Evolutionary conservation across 2,888 invertebrate species (phyloP), one percentile per base, ranked within the genome.

Genomic region (Beris chalybata): DNA sequence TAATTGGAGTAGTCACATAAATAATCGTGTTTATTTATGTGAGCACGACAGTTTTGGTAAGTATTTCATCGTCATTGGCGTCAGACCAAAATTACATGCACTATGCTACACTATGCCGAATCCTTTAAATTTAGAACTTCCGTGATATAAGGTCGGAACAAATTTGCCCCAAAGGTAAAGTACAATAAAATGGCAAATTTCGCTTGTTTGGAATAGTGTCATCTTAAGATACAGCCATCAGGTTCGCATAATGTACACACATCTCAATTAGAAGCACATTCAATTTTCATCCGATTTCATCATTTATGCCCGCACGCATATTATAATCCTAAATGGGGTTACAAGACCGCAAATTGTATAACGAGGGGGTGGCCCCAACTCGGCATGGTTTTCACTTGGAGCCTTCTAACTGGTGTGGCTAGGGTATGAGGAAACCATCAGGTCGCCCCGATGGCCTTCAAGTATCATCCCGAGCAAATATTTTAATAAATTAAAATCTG

Each of bases 401-500:
- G 7, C 12, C 12, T 5, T 22, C 12, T 29, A 52, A 29, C 52
- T 29, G 5, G 5, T 2, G n/a, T 15, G 29, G 22, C 48, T 6
- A 1, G 48, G 15, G 7, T 6, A 48, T n/a, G 48, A 48, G 7
- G 48, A 48, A 48, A 43, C 55, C 38, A 15, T 32, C 13, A 56
- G n/a, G 55, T 56, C 55, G 30, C 13, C 52, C 5, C 12, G 29
- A 22, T 30, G n/a, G 11, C 55, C 22, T n/a, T 12, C 31, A 31
- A 53, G 61, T 57, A 56, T 57, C 55, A 56, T 44, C 43, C 63
- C 68, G 61, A 66, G 65, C 66, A 71, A 71, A 71, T 71, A 72
- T 71, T 72, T 72, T 72, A 72, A 72, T 72, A 71, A 71, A 72
- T 71, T 72, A 72, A 72, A 71, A 71, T 71, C 71, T 72, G 72